Evolutionary conservation across 2,888 invertebrate species (phyloP).

Genomic region (Phasia obesa): DNA sequence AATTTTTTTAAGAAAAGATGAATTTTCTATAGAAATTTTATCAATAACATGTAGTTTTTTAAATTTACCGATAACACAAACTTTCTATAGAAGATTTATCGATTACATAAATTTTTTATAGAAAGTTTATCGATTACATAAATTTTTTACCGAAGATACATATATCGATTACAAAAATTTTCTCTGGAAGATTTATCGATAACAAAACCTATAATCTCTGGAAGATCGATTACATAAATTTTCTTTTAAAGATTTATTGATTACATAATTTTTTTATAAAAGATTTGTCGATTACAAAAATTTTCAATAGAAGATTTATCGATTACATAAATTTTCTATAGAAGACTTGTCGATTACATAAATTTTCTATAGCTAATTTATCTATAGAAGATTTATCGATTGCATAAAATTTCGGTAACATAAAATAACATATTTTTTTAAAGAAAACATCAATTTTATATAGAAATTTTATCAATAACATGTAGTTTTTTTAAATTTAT

Average conservation of each 20-base stretch:
- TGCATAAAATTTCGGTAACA: not conserved
- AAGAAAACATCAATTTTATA: not conserved
- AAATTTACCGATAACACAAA: no score
- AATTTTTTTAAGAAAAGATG: no score
- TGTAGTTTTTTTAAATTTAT: not conserved
- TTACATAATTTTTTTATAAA: no score
- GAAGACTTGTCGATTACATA: not conserved
- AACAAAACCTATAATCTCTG: not conserved
- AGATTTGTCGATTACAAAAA: no score
- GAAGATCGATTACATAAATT: not conserved
- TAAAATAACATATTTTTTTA: no score
- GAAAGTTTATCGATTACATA: not conserved
- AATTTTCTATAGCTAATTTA: not conserved
- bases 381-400: not conserved
- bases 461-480: not conserved
- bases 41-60: not conserved
- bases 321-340: no score
- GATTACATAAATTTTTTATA: not conserved
- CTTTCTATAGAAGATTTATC: not conserved
- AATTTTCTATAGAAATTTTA: not conserved
- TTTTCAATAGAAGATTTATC: no score
- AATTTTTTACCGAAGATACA: no score
- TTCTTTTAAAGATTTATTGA: no score
- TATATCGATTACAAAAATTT: no score
- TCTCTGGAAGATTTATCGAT: no score